Evolutionary conservation across 2,797 vertebrate genomes (phyloP), one percentile per base, ranked within the genome.

Genomic region (Nothura maculosa): DNA sequence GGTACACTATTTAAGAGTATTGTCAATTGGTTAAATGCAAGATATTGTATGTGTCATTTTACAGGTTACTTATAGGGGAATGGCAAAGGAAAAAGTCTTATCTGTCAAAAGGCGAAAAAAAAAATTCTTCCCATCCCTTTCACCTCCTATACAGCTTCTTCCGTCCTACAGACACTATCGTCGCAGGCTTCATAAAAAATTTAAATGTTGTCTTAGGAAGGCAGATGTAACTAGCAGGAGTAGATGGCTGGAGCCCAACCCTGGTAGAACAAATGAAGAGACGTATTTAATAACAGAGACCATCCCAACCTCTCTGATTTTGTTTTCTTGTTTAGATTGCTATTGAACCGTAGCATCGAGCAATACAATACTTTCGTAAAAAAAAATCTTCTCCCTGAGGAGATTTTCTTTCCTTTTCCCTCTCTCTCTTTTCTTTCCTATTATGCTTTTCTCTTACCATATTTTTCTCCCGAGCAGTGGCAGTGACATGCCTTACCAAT

Each of bases 21-120:
- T 97, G 93, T 96, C 86, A 92, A 84, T 96, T 95, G 93, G 92
- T 85, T 97, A 84, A 85, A 88, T 89, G 92, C 85, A 94, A 95
- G 75, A 85, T 70, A 92, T 38, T 40, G 45, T 57, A 68, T 87
- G 73, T 81, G 69, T 73, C 76, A 87, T 83, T 87, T 92, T 87
- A 85, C 75, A 89, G 38, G 58, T 57, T 94, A 83, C 86, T 81
- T 86, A 14, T 52, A 7, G 58, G 34, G 83, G 66, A 94, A 73
- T 6, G 43, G 20, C 81, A 42, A 43, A 73, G 64, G 40, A 58
- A 93, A 86, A 93, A 92, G 68, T 85, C 86, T 95, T 77, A 79
- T 70, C 55, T 94, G 83, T 86, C 52, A 92, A 42, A 89, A 69
- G 38, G 32, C 92, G 36, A 70, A 92, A 89, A 47, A 22, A 22